phyloP scores from a whole-genome alignment of 2,113 vertebrate genomes.

The Lucifuga dentata region DNA sequence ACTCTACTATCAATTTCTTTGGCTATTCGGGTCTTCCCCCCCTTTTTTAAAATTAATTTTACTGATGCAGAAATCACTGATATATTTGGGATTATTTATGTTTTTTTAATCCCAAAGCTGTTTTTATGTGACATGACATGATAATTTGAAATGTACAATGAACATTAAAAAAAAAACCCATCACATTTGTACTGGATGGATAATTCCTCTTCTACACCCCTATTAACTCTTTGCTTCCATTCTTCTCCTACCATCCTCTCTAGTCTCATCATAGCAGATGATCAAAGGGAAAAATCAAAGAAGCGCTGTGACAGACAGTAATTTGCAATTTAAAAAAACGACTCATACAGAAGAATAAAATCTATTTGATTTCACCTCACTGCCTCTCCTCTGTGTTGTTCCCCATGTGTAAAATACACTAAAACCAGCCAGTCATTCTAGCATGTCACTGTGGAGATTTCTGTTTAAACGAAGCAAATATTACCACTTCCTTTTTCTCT shows the following conservation, averaged over 20 bases:
- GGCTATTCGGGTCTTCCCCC: no score
- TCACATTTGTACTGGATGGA: no score
- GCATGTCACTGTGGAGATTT: conserved; percentile 50
- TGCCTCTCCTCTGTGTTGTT: conserved; percentile 33
- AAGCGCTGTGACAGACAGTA: conserved; percentile 43
- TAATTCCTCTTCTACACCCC: no score
- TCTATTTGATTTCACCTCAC: conserved; percentile 47
- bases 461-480: conserved; percentile 48
- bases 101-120: no score
- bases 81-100: no score
- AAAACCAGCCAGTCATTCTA: conserved; percentile 63
- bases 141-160: no score
- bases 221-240: no score
- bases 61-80: no score
- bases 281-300: conserved; percentile 65
- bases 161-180: no score
- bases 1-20: no score
- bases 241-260: background rate
- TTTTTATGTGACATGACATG: no score
- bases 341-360: conserved; percentile 56
- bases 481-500: conserved; percentile 36
- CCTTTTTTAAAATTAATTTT: no score
- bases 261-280: conserved; percentile 35
- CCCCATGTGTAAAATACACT: conserved; percentile 55
- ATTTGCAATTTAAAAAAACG: conserved; percentile 60